Conservation (phyloP, 2,888 invertebrate species). For the Pristionchus exspectatus region DNA sequence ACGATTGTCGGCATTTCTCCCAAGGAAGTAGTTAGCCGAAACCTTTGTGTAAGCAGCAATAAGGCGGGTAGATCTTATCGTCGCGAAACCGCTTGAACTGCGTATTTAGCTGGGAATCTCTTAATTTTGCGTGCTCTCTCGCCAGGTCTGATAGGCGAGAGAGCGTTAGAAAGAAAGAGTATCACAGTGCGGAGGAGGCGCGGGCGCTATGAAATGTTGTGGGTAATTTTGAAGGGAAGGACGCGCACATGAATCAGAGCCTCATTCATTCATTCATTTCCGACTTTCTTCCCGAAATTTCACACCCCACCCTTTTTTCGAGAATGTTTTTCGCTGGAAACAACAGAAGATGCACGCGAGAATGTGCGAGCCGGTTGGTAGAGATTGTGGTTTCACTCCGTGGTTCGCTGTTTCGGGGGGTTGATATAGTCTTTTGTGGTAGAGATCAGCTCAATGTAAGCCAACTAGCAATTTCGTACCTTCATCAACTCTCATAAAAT, state of each 20-base stretch:
- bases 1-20: not conserved
- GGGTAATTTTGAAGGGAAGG: not conserved
- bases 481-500: too few species aligned
- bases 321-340: not conserved
- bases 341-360: not conserved
- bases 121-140: not conserved
- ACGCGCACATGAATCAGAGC: not conserved
- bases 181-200: not conserved
- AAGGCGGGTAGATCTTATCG: constrained; percentile 26
- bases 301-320: not conserved
- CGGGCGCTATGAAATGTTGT: not conserved
- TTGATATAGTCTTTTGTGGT: too few species aligned
- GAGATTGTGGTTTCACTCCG: not conserved
- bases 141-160: not conserved
- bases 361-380: not conserved
- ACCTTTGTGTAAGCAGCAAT: not conserved
- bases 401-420: not conserved
- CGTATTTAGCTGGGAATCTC: not conserved
- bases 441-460: too few species aligned
- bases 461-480: too few species aligned
- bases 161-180: not conserved
- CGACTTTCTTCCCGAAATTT: not conserved
- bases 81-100: not conserved
- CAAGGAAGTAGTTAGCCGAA: not conserved
- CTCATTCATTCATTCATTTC: not conserved